phyloP scores from a whole-genome alignment of 1,140 invertebrate species.

The Brachionus plicatilis region DNA sequence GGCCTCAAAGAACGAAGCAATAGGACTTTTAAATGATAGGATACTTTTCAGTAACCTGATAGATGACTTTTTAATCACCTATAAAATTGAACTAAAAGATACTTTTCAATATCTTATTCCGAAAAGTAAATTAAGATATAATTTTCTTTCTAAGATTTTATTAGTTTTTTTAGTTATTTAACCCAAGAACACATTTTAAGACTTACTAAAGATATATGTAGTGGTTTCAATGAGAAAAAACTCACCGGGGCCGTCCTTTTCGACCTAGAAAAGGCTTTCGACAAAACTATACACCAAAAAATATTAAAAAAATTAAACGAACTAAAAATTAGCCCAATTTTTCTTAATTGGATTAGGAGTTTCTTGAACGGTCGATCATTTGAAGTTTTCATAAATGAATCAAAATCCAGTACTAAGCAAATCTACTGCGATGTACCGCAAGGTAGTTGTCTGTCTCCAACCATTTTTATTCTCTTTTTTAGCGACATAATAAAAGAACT shows the following conservation, averaged over 20 bases:
- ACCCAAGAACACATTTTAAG: no score
- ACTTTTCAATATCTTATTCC: no score
- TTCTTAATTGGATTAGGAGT: neutral
- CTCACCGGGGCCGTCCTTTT: neutral
- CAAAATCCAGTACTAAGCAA: neutral
- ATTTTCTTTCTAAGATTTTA: no score
- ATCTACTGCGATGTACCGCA: neutral
- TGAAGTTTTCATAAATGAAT: neutral
- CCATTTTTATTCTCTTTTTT: neutral
- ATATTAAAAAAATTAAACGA: neutral
- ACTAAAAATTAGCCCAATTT: neutral
- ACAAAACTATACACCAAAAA: neutral
- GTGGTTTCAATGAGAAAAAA: neutral
- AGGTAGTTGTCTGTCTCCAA: neutral
- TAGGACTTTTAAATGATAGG: no score
- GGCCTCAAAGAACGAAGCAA: no score
- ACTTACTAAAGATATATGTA: neutral
- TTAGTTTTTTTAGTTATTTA: no score
- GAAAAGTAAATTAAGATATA: no score
- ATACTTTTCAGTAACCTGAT: no score
- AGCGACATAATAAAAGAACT: neutral
- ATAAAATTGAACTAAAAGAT: no score
- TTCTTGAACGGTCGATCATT: neutral
- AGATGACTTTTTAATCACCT: no score
- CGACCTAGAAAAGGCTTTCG: neutral